Conservation (phyloP, 35 echinoderm and acorn worm species). For the Apostichopus japonicus region DNA sequence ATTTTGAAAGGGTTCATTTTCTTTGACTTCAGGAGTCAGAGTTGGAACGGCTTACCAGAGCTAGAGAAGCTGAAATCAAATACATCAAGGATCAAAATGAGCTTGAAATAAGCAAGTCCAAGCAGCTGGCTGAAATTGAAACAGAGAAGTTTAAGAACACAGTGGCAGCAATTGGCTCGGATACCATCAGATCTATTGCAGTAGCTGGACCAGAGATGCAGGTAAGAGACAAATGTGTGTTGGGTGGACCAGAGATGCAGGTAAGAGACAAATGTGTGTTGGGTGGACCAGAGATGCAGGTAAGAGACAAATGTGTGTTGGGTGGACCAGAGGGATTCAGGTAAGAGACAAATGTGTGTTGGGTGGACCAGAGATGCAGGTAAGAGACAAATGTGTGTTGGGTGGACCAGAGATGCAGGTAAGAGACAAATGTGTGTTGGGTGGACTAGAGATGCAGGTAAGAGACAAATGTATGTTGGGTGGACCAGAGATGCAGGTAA, state of each 20-base stretch:
- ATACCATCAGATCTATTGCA: conserved; percentile 93
- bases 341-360: too few species aligned
- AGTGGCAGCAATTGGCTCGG: conserved; percentile 84
- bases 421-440: too few species aligned
- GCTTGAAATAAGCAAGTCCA: conserved; percentile 84
- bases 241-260: too few species aligned
- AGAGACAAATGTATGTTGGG: too few species aligned
- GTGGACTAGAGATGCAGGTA: too few species aligned
- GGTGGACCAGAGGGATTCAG: too few species aligned
- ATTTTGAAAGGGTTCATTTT: background rate
- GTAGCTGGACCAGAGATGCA: conserved; percentile 99
- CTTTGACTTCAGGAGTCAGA: conserved; percentile 85
- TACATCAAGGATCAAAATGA: conserved; percentile 88
- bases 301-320: conserved; percentile 72
- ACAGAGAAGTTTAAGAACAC: conserved; percentile 90
- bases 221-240: conserved; percentile 64
- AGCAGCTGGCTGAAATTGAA: conserved; percentile 89
- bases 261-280: background rate
- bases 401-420: too few species aligned
- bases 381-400: too few species aligned
- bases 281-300: conserved; percentile 65
- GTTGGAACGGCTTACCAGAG: conserved; percentile 84
- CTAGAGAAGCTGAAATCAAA: conserved; percentile 91
- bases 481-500: conserved; percentile 99
- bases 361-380: too few species aligned